Evolutionary conservation across 2,797 vertebrate species (phyloP), one percentile per base, ranked within the genome.

Genomic region (Callimico goeldii): DNA sequence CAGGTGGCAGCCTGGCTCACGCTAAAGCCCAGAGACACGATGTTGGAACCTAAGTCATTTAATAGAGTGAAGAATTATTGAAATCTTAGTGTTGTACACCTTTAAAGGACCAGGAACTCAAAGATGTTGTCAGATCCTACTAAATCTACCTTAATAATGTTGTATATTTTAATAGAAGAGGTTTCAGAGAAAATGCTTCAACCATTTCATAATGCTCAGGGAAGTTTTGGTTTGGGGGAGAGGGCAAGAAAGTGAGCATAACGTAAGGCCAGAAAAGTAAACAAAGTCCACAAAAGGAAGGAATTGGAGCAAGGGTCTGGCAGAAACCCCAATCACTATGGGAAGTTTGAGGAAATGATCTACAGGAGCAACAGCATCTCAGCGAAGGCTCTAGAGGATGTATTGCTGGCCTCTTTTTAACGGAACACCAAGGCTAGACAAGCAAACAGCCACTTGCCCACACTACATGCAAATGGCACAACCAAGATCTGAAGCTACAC

Each of bases 1-100:
- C 83, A 97, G 94, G 76, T 80, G 91, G 96, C 90, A 97, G 89
- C 41, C 94, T 79, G 70, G 46, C 48, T 87, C 80, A 61, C 5
- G 19, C 19, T 11, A n/a, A 72, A 84, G 72, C 26, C 46, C 30
- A 48, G 67, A 57, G 5, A 17, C 46, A 12, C 12, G 2, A 67
- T 83, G 41, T 43, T 41, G 77, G 92, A 55, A 92, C 10, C 50
- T 41, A n/a, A 55, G 36, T 33, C 67, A 79, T 39, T 81, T 55
- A 77, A 24, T 36, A 13, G 43, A 33, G 19, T 43, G 30, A 3
- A 36, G 26, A 80, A 88, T 58, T 50, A 22, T 30, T 79, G 17
- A 58, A 58, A 50, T 26, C 22, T 73, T 46, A 52, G n/a, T 4
- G 11, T 26, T 84, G 33, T 19, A 48, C 30, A 7, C 24, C 33